Base-by-base conservation (phyloP, 2,113 vertebrate species). In the Syngnathoides biaculeatus region DNA sequence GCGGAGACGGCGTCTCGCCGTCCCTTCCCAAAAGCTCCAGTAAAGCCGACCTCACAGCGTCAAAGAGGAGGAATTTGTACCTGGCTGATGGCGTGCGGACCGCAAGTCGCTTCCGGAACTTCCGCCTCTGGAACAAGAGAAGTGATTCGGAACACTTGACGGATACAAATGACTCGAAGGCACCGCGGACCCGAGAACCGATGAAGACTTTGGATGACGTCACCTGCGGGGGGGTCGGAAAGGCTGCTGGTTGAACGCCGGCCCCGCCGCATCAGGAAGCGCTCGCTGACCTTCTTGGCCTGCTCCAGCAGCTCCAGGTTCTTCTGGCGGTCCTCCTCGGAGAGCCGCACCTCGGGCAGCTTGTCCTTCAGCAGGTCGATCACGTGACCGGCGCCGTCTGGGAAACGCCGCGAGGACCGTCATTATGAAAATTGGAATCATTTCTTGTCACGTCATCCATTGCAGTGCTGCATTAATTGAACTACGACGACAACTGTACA, bases 301-400 rank as follows among this genome's bases (percentile, higher is more conserved):
- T 98, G 95, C 84, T 97, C 95, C 58, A 99, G 88, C 65, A 99
- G 89, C 22, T 97, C 94, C 78, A 98, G 88, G 84, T 99, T 99
- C 87, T 94, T 98, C 91, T 92, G 94, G 71, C 94, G 94, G 73
- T 99, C 96, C 73, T 97, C 94, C 35, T 96, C 94, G n/a, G 95
- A 96, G 71, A 99, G 95, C 89, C 91, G 92, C 78, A 95, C 82
- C 55, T 99, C 95, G 0, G 96, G 95, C n/a, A 99, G 91, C 77
- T 86, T 87, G 77, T 97, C 97, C 70, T 95, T 94, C 72, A 98
- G 87, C 77, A 98, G 91, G 79, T 99, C 95, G 62, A 98, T 94
- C 85, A 99, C 83, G 1, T 95, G 93, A 22, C 96, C 97, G 0
- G 90, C 85, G 56, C 91, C 91, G 80, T 98, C 96, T 98, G 78